Evolutionary conservation across 1,140 invertebrate genomes (phyloP), one percentile per base, ranked within the genome.

Genomic region (Ectropis grisescens): DNA sequence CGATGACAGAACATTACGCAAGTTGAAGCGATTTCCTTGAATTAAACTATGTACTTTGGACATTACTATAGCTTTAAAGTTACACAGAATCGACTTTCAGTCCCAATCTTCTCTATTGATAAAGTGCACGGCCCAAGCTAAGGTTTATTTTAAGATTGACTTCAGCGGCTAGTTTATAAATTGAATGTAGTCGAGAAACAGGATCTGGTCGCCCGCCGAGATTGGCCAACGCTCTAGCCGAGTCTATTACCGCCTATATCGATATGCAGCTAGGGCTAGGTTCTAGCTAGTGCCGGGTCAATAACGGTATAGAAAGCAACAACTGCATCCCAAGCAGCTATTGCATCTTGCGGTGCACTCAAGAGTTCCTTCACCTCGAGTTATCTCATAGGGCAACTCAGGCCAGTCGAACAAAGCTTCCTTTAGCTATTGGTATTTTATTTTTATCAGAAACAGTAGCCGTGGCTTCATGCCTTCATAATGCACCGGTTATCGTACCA

Each of bases 361-460:
- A 48, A 22, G 42, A 60, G 65, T 75, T 72, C 66, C 45, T 72
- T 70, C 59, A 75, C 67, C 70, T 60, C 44, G 50, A 32, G 41
- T 65, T 75, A 75, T 75, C 67, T 49, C 19, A 31, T 26, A 26
- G 33, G 55, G 52, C 50, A n/a, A n/a, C n/a, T n/a, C 48, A 53
- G 47, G 36, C 34, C 40, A 44, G 44, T 39, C 42, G 42, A 56
- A 58, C 54, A 53, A 60, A 27, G 37, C 30, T 19, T n/a, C n/a
- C n/a, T n/a, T 9, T 15, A 14, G 26, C 31, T 37, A 41, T 45
- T 47, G 29, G 33, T 37, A 45, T 33, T 30, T 46, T 55, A 45
- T 52, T 33, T 30, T 46, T 55, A 45, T 52, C 39, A 38, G 27
- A 19, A 41, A 54, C 50, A 57, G 57, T 49, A 57, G 50, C 45